Percentiles rank a stretch among this genome's conserved stretches.
phyloP scores from a whole-genome alignment of 1,140 invertebrate genomes.

The Ephestia elutella region DNA sequence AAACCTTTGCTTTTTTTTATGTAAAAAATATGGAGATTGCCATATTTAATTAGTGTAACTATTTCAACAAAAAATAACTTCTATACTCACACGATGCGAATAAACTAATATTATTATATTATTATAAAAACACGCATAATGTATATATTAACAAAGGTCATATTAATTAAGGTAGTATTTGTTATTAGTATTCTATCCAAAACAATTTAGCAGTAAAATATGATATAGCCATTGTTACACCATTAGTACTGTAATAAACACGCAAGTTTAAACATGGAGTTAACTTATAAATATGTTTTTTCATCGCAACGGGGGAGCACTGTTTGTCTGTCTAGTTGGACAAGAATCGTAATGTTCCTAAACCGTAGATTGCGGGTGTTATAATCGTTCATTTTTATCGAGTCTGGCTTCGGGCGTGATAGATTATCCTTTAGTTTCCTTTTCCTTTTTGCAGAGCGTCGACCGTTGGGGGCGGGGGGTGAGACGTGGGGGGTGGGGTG shows the following conservation, averaged over 20 bases:
- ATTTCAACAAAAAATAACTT: no score
- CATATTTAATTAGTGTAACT: no score
- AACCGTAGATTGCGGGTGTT: slow-evolving; percentile 55
- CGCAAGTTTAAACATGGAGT: no score
- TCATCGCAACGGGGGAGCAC: not conserved
- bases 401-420: slow-evolving; percentile 65
- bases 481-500: slow-evolving; percentile 29
- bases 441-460: slow-evolving; percentile 70
- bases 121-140: no score
- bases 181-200: no score
- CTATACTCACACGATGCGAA: not conserved
- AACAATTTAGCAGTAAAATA: no score
- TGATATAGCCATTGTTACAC: no score
- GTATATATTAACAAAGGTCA: no score
- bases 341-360: slow-evolving; percentile 8
- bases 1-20: not conserved
- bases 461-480: slow-evolving; percentile 53
- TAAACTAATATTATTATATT: no score
- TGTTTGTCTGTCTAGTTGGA: not conserved
- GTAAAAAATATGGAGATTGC: not conserved
- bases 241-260: no score
- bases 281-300: no score
- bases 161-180: no score
- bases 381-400: slow-evolving; percentile 71
- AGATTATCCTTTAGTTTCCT: slow-evolving; percentile 71